Base-by-base conservation (phyloP, 2,888 invertebrate genomes). In the Harpalus rufipes region DNA sequence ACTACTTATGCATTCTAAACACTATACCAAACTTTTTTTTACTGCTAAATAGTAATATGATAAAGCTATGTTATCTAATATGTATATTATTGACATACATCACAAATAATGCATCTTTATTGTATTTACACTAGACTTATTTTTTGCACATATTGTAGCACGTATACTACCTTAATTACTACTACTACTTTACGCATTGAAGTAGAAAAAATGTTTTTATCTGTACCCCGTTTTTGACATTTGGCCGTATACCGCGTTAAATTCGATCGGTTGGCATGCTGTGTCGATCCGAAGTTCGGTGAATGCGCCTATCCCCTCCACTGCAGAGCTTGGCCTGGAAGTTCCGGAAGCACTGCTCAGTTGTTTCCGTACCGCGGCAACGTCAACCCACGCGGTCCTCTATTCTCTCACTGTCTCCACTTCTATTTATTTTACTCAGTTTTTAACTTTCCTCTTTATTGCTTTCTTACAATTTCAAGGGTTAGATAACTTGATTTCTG, bases 311-410 rank as follows among this genome's bases (percentile, higher is more conserved):
- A 12, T 21, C 63, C 63, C 63, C 63, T 18, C 63, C 63, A 63
- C 25, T 63, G 18, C 63, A 12, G 21, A 63, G 25, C 63, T 21
- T 18, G 12, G 21, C 63, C 63, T 21, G 25, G 18, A 63, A 63
- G 25, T 21, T 25, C 63, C 18, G 63, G 25, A 18, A 16, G 63
- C 63, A 21, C 25, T 63, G 63, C 21, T 63, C 63, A 63, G 63
- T 63, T 25, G 63, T 63, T 10, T 12, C 18, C 63, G 63, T 5
- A 21, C 21, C 63, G 63, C 18, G 25, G 63, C 18, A 7, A 3
- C 25, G 63, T 18, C 1, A 7, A 12, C 14, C 18, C 56, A 59
- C 59, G 59, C 7, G 7, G 16, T 59, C 2, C 16, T 18, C 5
- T 18, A 16, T 14, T 59, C 59, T 32, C 32, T 32, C 44, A 5